Base-by-base conservation (phyloP, 2,888 invertebrate species). In the Tinea semifulvella region DNA sequence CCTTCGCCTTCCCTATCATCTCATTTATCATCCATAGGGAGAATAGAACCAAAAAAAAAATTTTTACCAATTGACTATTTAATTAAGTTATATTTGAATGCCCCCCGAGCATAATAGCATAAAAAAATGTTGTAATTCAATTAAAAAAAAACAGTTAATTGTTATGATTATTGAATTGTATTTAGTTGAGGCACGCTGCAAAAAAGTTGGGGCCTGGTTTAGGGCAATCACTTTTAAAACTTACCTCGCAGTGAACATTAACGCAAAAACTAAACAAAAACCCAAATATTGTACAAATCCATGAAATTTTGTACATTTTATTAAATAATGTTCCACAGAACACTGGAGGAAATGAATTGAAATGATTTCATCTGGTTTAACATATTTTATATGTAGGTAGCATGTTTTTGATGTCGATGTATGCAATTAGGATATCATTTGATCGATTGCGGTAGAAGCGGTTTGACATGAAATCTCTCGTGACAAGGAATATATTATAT, bases 401-500 rank as follows among this genome's bases (percentile, higher is more conserved):
- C 27, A 7, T 27, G 3, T 7, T 4, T 27, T 27, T 31, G 7
- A 6, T 13, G 13, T 13, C 31, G 13, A 31, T 31, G 11, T 3
- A 31, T 31, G n/a, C 13, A 31, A 31, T 31, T 31, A 31, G 14
- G 31, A 14, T 13, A 31, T 31, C 31, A 2, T 13, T 31, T 31
- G 4, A 31, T 31, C 13, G 26, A 31, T 31, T 31, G 13, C 7
- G 11, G n/a, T 31, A 27, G 11, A 31, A 31, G 31, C 13, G 11
- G 14, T 31, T 31, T 31, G 13, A 18, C 36, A 36, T 36, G 36
- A 10, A 36, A 36, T 14, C 16, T 36, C n/a, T 18, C 36, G 36
- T 36, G 36, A 36, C 36, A 36, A 18, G n/a, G 18, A 18, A 11
- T 31, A 14, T 31, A 22, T 31, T 2, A 31, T 31, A 14, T 31